Percentiles rank a stretch among this genome's conserved stretches.
These are phyloP conservation scores for Pseudonaja textilis DNA, from an alignment of 2,113 vertebrate genomes.

Conservation along the genomic window DNA sequence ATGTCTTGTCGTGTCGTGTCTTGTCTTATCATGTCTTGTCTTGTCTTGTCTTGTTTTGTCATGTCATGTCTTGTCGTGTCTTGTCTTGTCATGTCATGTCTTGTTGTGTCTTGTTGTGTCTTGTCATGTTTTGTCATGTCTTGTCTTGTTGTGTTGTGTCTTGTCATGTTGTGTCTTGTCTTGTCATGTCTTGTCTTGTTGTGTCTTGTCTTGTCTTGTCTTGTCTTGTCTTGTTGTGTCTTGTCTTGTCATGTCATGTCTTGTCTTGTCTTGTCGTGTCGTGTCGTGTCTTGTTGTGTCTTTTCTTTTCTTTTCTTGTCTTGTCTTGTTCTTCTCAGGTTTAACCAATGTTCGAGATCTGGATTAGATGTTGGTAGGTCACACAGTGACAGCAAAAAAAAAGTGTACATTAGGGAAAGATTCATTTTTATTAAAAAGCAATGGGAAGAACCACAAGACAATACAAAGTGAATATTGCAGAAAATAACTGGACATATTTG, in stretches of 20 bases:
- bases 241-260: not conserved
- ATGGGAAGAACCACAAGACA: not conserved
- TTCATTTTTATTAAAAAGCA: not conserved
- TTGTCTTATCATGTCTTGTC: not conserved
- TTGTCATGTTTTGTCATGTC: no score
- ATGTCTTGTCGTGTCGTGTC: not conserved
- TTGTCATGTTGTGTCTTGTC: not conserved
- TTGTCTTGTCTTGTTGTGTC: not conserved
- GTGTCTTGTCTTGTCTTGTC: not conserved
- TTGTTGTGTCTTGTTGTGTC: not conserved
- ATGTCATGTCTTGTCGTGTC: constrained; percentile 5
- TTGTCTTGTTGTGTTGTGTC: not conserved
- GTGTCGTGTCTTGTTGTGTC: not conserved
- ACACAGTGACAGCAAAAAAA: not conserved
- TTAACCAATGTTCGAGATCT: not conserved
- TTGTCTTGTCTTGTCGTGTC: no score
- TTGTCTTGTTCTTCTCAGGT: constrained; percentile 19
- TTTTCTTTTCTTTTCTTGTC: not conserved
- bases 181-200: not conserved
- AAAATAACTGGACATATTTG: not conserved
- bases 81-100: not conserved
- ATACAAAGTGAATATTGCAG: not conserved
- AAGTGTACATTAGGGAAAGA: fast-evolving
- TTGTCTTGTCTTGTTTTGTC: not conserved
- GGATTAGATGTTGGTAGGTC: not conserved